Conservation (phyloP, 2,888 invertebrate species). For the Ormia ochracea region DNA sequence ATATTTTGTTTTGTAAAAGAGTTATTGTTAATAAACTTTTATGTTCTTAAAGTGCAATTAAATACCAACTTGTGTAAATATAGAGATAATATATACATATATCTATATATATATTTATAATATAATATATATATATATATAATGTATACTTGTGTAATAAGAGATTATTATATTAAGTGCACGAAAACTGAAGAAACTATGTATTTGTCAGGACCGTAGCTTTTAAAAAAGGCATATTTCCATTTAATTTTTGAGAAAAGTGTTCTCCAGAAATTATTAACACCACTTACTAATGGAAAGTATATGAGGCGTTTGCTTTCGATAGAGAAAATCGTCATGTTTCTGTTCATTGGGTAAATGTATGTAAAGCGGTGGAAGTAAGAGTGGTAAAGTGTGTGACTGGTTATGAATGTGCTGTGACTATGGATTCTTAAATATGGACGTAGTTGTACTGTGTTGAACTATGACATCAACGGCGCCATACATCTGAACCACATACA, state of each 20-base stretch:
- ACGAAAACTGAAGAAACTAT: not conserved
- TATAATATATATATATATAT: no score
- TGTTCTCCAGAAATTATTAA: no score
- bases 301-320: not conserved
- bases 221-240: not conserved
- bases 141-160: no score
- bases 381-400: not conserved
- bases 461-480: not conserved
- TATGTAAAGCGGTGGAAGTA: not conserved
- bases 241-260: no score
- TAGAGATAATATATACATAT: no score
- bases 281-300: not conserved
- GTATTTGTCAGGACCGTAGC: not conserved
- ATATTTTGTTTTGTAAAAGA: conserved; percentile 50
- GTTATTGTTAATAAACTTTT: conserved; percentile 59
- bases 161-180: conserved; percentile 42
- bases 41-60: conserved; percentile 54
- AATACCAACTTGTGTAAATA: conserved; percentile 43
- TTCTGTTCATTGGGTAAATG: not conserved
- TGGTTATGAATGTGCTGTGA: conserved; percentile 52
- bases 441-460: conserved; percentile 17
- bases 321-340: not conserved
- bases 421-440: conserved; percentile 54
- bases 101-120: no score
- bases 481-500: conserved; percentile 23